Evolutionary conservation across 2,797 vertebrate species (phyloP).

Genomic region (Halcyon badia): DNA sequence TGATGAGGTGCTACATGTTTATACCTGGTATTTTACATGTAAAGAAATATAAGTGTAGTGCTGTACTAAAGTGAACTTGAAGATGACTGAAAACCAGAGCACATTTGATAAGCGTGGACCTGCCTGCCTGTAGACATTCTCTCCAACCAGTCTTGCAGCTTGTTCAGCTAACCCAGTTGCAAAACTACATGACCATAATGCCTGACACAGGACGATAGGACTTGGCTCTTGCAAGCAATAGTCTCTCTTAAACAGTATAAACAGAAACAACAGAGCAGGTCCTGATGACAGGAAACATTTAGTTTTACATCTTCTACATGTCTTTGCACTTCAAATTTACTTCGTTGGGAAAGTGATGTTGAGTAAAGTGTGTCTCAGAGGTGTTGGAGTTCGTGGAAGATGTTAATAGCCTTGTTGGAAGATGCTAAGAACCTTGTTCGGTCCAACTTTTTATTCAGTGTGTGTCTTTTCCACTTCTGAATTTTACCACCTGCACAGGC

Average conservation of each 20-base stretch:
- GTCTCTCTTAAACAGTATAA: background rate
- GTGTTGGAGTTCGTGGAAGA: background rate
- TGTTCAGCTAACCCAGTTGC: background rate
- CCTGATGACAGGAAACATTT: background rate
- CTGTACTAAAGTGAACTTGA: background rate
- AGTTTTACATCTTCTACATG: background rate
- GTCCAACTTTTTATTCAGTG: background rate
- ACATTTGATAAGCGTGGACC: background rate
- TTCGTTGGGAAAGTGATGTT: background rate
- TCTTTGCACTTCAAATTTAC: background rate
- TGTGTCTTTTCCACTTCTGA: background rate
- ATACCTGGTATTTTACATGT: background rate
- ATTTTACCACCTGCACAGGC: background rate
- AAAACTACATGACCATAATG: background rate
- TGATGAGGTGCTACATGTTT: rapidly evolving
- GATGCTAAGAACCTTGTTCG: background rate
- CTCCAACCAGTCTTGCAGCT: background rate
- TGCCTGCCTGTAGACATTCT: background rate
- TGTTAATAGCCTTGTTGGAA: background rate
- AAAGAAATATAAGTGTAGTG: background rate
- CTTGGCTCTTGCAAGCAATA: background rate
- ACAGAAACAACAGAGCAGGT: background rate
- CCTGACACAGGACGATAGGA: background rate
- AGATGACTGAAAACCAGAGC: background rate
- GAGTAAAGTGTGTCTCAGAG: background rate